Percentiles rank a stretch among this genome's conserved stretches.
phyloP scores from a whole-genome alignment of 1,140 invertebrate species.

The Penaeus japonicus region DNA sequence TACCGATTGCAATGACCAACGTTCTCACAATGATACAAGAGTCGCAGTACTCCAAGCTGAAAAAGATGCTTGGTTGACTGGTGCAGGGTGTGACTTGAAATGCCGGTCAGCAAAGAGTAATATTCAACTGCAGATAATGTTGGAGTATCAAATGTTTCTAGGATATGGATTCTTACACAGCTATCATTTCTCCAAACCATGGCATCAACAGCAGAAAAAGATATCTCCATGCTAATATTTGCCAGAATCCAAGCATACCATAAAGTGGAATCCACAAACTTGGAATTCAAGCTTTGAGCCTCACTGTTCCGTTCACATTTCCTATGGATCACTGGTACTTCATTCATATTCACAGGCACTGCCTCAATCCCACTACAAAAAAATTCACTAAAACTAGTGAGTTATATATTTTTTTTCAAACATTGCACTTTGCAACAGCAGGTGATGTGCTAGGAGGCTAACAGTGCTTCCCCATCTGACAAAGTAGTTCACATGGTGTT shows the following conservation, averaged over 20 bases:
- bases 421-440: constrained; percentile 42
- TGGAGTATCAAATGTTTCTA: constrained; percentile 50
- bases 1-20: too few relatives aligned
- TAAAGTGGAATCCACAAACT: constrained; percentile 29
- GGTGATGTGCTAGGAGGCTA: constrained; percentile 32
- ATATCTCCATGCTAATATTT: constrained; percentile 19
- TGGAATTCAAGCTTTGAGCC: constrained; percentile 40
- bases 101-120: constrained; percentile 48
- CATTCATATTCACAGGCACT: constrained; percentile 26
- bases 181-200: constrained; percentile 32
- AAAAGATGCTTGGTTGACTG: constrained; percentile 33
- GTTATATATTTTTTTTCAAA: background rate
- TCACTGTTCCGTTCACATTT: constrained; percentile 17
- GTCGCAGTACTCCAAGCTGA: constrained; percentile 34
- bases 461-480: constrained; percentile 20
- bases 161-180: constrained; percentile 46
- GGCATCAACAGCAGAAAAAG: constrained; percentile 33
- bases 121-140: constrained; percentile 41
- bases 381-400: constrained; percentile 20
- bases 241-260: constrained; percentile 30
- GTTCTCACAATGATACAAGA: constrained; percentile 37
- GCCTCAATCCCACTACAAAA: constrained; percentile 47
- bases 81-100: constrained; percentile 52
- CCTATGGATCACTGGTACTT: background rate
- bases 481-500: constrained; percentile 10